Conservation (phyloP, 1,140 invertebrate genomes). For the Plectrocnemia conspersa region DNA sequence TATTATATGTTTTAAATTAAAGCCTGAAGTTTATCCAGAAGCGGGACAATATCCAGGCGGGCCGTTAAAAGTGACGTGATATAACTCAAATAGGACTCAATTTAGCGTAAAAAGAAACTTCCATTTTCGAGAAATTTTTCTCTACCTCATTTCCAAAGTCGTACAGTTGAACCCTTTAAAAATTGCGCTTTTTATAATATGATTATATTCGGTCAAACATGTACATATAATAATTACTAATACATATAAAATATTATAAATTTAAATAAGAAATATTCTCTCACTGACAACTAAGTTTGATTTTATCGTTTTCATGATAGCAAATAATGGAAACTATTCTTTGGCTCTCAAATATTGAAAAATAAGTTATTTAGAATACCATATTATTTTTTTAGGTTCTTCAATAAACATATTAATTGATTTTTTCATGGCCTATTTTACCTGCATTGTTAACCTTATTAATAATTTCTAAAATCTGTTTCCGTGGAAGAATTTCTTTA, state of each 20-base stretch:
- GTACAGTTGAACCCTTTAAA: slow-evolving; percentile 9
- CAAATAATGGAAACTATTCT: neutral
- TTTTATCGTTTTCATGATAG: neutral
- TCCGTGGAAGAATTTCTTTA: too few species aligned
- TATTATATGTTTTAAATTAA: slow-evolving; percentile 13
- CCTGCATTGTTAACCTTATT: too few species aligned
- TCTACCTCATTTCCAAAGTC: slow-evolving; percentile 32
- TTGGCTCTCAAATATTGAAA: neutral
- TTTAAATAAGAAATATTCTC: too few species aligned
- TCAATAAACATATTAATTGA: too few species aligned
- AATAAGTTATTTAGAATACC: too few species aligned
- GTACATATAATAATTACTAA: too few species aligned
- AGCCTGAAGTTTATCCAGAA: slow-evolving; percentile 17
- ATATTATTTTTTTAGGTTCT: too few species aligned
- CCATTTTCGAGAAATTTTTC: slow-evolving; percentile 33
- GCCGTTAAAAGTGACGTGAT: slow-evolving; percentile 35
- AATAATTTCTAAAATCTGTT: too few species aligned
- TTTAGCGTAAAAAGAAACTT: slow-evolving; percentile 36
- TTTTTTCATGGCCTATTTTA: too few species aligned
- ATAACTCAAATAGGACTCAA: slow-evolving; percentile 36
- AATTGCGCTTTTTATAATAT: too few species aligned
- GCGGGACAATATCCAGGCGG: slow-evolving; percentile 31
- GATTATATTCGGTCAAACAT: too few species aligned
- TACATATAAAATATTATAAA: too few species aligned
- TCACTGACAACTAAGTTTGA: slow-evolving; percentile 2